Evolutionary conservation across 2,113 vertebrate genomes (phyloP).

Genomic region (Colossoma macropomum): DNA sequence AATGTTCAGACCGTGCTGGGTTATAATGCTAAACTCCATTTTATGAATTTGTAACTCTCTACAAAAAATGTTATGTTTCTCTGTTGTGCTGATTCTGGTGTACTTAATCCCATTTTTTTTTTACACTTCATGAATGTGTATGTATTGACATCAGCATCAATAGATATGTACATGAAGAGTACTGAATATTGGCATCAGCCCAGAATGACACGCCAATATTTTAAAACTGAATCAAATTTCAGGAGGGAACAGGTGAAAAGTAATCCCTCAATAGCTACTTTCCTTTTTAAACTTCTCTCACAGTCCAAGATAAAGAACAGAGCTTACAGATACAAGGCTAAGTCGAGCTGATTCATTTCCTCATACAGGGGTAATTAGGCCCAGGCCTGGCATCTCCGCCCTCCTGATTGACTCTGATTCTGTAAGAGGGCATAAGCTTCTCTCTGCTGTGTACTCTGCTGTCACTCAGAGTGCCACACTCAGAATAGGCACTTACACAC

Average conservation of each 20-base stretch:
- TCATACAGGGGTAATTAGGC: not conserved
- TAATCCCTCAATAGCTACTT: not conserved
- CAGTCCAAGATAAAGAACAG: not conserved
- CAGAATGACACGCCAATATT: not conserved
- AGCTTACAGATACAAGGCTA: not conserved
- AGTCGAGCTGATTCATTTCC: not conserved
- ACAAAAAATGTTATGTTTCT: too few relatives aligned
- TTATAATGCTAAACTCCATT: too few relatives aligned
- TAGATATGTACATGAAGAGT: too few relatives aligned
- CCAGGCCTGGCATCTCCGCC: not conserved
- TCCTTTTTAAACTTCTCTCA: not conserved
- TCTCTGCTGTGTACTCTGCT: constrained; percentile 6
- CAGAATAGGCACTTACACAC: constrained; percentile 17
- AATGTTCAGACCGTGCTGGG: too few relatives aligned
- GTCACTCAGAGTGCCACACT: constrained; percentile 23
- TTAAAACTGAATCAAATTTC: not conserved
- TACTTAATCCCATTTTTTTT: too few relatives aligned
- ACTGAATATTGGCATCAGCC: too few relatives aligned
- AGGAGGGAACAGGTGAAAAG: too few relatives aligned
- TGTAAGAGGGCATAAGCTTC: constrained; percentile 1
- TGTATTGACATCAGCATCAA: too few relatives aligned
- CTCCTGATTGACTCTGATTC: not conserved
- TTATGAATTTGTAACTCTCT: too few relatives aligned
- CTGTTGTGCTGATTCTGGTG: too few relatives aligned
- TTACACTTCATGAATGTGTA: too few relatives aligned